These are phyloP conservation scores for Hyles euphorbiae DNA, from an alignment of 1,140 invertebrate species.

Conservation along the genomic window DNA sequence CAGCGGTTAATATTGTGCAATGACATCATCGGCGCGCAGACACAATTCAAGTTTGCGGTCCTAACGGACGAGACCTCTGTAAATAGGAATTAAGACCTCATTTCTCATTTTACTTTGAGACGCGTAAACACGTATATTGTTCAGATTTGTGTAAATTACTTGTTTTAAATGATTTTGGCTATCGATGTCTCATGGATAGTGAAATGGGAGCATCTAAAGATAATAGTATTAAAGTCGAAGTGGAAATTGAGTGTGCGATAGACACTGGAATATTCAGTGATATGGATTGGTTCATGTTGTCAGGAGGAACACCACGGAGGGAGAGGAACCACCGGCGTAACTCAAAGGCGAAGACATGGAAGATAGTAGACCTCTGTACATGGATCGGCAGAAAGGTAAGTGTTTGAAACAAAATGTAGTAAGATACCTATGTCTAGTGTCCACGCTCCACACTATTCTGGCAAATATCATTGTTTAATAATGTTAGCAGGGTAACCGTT, in stretches of 20 bases:
- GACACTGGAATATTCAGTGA: constrained; percentile 38
- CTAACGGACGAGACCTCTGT: constrained; percentile 29
- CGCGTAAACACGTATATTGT: neutral
- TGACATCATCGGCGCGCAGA: constrained; percentile 48
- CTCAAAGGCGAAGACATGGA: constrained; percentile 43
- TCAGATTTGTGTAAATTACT: neutral
- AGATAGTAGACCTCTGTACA: constrained; percentile 53
- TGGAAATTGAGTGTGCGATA: constrained; percentile 40
- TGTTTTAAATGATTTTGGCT: neutral
- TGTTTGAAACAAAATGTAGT: neutral
- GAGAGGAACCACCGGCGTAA: constrained; percentile 40
- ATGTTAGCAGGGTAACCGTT: neutral
- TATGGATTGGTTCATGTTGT: constrained; percentile 49
- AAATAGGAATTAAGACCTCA: neutral
- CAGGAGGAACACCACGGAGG: constrained; percentile 51
- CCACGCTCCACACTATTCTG: too few species aligned
- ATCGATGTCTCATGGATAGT: neutral
- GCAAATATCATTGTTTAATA: neutral
- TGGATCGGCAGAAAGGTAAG: constrained; percentile 65
- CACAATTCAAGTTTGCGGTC: constrained; percentile 24
- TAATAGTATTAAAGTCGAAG: constrained; percentile 36
- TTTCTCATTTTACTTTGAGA: neutral
- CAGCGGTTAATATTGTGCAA: constrained; percentile 31
- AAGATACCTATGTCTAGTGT: too few species aligned
- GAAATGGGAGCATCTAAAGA: constrained; percentile 25